Evolutionary conservation across 2,797 vertebrate genomes (phyloP), one percentile per base, ranked within the genome.

Genomic region (Psittacula derbiana): DNA sequence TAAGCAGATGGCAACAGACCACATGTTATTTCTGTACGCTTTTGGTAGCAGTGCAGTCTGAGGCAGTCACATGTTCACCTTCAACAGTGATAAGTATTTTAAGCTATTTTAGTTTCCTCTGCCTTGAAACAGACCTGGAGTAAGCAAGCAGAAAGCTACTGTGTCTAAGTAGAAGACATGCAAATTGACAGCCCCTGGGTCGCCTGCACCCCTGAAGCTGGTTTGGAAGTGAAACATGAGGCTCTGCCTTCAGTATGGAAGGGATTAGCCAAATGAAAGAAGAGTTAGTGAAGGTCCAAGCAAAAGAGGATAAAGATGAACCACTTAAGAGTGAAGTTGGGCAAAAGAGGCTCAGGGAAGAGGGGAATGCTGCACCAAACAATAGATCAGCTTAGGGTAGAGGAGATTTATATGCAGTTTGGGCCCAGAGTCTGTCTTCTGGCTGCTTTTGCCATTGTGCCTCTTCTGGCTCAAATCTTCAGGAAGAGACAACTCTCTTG

Each of bases 1-100:
- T 94, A 95, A 95, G 93, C 93, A 97, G 95, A 96, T 94, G 94
- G 96, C 79, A 96, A 81, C 52, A 94, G 88, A 94, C 93, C 90
- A 92, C 58, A 75, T 60, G 28, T 91, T 95, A 96, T 85, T 94
- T 92, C 95, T 92, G 84, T 41, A 89, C 89, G 95, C 61, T 88
- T 95, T 74, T 82, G 70, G 83, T 86, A 67, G 86, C 0, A 0
- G 70, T 70, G 79, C 86, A 93, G 66, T 80, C 25, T 92, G 86
- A 97, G 65, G 78, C 71, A 94, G 90, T 93, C 94, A 96, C 93
- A 70, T 85, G 92, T 82, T 93, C 90, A 84, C 91, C 70, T 86
- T 92, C 94, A 95, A 86, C 47, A 76, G 72, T 11, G 55, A 0
- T 73, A 92, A 86, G 58, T 79, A 33, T 67, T 93, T 96, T 15